Percentiles rank a stretch among this genome's conserved stretches.
phyloP scores from a whole-genome alignment of 2,113 vertebrate species.

The Brachyhypopomus gauderio region DNA sequence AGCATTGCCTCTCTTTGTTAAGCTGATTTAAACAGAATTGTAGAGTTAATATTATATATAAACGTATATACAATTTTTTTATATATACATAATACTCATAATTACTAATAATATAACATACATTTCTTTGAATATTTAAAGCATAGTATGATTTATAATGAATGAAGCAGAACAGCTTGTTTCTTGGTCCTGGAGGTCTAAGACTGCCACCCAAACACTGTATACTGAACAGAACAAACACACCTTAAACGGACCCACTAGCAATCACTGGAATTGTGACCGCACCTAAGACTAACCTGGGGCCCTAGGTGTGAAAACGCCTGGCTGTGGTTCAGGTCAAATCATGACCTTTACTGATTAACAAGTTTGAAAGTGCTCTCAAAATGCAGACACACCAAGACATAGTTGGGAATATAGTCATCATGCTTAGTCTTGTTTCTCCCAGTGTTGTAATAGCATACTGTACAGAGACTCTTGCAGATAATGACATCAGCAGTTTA shows the following conservation, averaged over 20 bases:
- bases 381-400: constrained; percentile 4
- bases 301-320: constrained; percentile 23
- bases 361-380: neutral
- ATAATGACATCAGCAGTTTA: neutral
- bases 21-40: no score
- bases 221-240: neutral
- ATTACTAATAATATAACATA: no score
- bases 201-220: no score
- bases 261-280: neutral
- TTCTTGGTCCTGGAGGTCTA: no score
- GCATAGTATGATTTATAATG: no score
- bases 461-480: neutral
- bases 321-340: neutral
- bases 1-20: no score
- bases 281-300: no score
- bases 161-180: no score
- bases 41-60: no score
- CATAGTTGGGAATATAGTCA: constrained; percentile 26
- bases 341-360: neutral
- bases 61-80: no score
- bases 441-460: neutral
- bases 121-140: no score
- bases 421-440: neutral
- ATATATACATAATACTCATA: no score
- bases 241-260: neutral